Evolutionary conservation across 2,888 invertebrate genomes (phyloP).

Genomic region (Lomographa bimaculata): DNA sequence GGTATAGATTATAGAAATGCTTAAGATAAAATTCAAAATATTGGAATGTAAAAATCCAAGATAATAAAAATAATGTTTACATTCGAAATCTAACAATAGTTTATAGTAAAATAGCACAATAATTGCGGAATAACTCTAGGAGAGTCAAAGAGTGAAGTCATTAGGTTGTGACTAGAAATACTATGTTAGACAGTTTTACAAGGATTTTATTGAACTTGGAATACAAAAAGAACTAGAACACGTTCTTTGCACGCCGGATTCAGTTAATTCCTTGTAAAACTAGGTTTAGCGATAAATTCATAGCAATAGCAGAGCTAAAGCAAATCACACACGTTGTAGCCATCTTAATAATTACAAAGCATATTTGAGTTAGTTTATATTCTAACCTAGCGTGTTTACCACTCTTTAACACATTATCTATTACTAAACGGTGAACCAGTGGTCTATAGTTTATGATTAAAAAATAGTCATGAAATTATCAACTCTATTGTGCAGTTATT

Average conservation of each 20-base stretch:
- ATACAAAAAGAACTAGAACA: too few species aligned
- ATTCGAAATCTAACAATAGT: conserved; percentile 33
- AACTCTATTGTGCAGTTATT: too few species aligned
- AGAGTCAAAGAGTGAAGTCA: conserved; percentile 32
- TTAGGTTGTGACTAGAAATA: conserved; percentile 42
- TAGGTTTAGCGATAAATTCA: conserved; percentile 22
- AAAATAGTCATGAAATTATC: too few species aligned
- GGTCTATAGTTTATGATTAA: too few species aligned
- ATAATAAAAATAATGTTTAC: conserved; percentile 47
- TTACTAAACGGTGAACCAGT: too few species aligned
- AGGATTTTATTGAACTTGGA: too few species aligned
- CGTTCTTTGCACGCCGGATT: too few species aligned
- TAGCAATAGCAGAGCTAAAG: conserved; percentile 26
- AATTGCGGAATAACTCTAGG: conserved; percentile 25
- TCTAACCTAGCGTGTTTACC: too few species aligned
- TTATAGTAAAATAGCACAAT: conserved; percentile 27
- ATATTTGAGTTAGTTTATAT: too few species aligned
- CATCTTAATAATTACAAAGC: too few species aligned
- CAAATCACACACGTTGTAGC: conserved; percentile 4
- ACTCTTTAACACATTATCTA: too few species aligned
- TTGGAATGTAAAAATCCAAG: conserved; percentile 49
- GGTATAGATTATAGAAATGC: conserved; percentile 9
- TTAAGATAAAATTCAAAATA: conserved; percentile 36
- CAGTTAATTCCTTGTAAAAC: too few species aligned
- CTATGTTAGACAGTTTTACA: conserved; percentile 23